Percentiles rank a stretch among this genome's conserved stretches.
Evolutionary conservation across 1,140 invertebrate species (phyloP).

Genomic region (Calycopis cecrops): DNA sequence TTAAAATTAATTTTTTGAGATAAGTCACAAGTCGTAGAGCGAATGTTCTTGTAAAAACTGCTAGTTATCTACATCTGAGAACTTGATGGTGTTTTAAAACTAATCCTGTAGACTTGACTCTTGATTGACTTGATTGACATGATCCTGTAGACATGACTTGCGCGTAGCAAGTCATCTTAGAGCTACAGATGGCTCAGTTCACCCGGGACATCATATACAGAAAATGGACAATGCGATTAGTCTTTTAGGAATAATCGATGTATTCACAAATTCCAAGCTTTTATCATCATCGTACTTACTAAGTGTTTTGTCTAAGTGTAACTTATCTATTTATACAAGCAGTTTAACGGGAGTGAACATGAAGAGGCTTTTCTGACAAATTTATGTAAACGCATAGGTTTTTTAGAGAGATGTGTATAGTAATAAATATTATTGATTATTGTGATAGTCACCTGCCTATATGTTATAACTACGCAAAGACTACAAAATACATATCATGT

Average conservation of each 20-base stretch:
- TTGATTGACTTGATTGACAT: too few relatives aligned
- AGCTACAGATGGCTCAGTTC: not conserved
- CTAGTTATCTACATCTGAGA: too few relatives aligned
- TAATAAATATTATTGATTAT: conserved; percentile 35
- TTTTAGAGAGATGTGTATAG: conserved; percentile 32
- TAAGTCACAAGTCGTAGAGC: too few relatives aligned
- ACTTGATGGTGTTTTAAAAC: too few relatives aligned
- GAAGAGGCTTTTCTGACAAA: conserved; percentile 18
- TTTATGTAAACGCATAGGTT: conserved; percentile 33
- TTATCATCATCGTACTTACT: conserved; percentile 24
- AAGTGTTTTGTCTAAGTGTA: conserved; percentile 17
- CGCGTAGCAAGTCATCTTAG: too few relatives aligned
- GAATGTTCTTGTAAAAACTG: too few relatives aligned
- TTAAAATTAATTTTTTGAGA: too few relatives aligned
- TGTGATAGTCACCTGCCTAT: conserved; percentile 39
- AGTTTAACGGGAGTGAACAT: conserved; percentile 9
- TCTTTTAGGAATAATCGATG: conserved; percentile 5
- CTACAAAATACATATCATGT: conserved; percentile 49
- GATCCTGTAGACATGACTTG: too few relatives aligned
- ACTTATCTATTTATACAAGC: conserved; percentile 12
- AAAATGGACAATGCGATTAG: conserved; percentile 5
- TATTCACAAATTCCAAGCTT: conserved; percentile 18
- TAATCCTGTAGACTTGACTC: too few relatives aligned
- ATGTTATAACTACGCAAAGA: conserved; percentile 32
- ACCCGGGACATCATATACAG: not conserved